Evolutionary conservation across 2,113 vertebrate genomes (phyloP), one percentile per base, ranked within the genome.

Genomic region (Taxidea taxus): DNA sequence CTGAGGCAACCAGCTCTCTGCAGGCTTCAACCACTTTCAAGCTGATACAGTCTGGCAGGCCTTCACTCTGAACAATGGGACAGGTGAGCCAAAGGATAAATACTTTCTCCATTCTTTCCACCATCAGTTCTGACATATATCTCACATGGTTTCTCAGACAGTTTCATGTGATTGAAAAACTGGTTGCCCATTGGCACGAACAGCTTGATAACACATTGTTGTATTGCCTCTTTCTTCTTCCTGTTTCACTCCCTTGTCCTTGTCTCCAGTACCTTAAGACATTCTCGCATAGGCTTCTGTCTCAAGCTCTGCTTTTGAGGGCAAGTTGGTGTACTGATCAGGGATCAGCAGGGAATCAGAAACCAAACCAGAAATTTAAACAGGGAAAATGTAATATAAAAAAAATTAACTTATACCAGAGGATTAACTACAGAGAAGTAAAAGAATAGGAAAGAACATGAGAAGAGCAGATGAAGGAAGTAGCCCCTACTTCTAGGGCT

Each of bases 301-400:
- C 85, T 90, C 80, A 75, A 60, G 74, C 80, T 96, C 49, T 77
- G 49, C 44, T 86, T 93, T 86, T 74, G 77, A 94, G 27, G 72
- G 66, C 13, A 93, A 60, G 54, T 37, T 37, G 27, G 31, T 83
- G 0, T 90, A 51, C 13, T 92, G 54, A 87, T 89, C 47, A 89
- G 20, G 6, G 21, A 93, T 14, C 47, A n/a, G 27, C 21, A 15
- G 78, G 74, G 27, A 95, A 96, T 89, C 13, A 87, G 77, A 95
- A 96, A 93, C 47, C 18, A 82, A 15, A 62, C 60, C 58, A 91
- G 60, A 78, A 93, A 91, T 87, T 37, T 68, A 25, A 87, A 88
- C 31, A 54, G 9, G 42, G 58, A 95, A 90, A 90, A 91, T 68
- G 15, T 90, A 77, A 88, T 49, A 74, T 83, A 91, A 92, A 85